Conservation (phyloP, 2,113 vertebrate species). For the Marcusenius ussheri region DNA sequence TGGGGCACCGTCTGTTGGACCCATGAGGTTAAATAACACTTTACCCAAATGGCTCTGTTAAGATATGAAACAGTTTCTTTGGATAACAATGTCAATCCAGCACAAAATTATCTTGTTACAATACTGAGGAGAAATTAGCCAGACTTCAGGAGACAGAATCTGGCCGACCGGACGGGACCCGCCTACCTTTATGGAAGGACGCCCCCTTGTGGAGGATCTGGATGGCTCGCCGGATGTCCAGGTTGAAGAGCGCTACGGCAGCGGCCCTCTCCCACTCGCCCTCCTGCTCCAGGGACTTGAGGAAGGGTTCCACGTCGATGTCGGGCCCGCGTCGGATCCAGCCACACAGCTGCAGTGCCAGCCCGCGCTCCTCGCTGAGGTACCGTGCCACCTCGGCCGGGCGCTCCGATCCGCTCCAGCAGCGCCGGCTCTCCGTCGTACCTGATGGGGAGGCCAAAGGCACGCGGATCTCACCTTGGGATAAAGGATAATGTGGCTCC, state of each 20-base stretch:
- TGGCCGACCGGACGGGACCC: background rate
- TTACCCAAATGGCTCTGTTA: background rate
- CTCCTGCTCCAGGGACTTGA: slow-evolving; percentile 84
- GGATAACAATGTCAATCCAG: background rate
- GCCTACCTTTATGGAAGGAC: slow-evolving; percentile 75
- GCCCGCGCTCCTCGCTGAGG: slow-evolving; percentile 82
- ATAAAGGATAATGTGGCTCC: background rate
- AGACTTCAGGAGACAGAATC: background rate
- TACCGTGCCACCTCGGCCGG: slow-evolving; percentile 77
- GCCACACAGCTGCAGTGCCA: slow-evolving; percentile 89
- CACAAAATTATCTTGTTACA: background rate
- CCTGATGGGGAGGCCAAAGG: slow-evolving; percentile 52
- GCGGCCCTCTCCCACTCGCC: slow-evolving; percentile 91
- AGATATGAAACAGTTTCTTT: background rate
- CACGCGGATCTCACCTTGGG: background rate
- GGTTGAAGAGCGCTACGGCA: slow-evolving; percentile 90
- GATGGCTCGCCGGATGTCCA: slow-evolving; percentile 90
- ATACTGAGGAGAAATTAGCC: background rate
- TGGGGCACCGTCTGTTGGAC: background rate
- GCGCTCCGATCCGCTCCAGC: slow-evolving; percentile 82
- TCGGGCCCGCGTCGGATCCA: slow-evolving; percentile 87
- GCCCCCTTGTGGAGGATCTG: slow-evolving; percentile 95
- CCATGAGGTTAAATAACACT: background rate
- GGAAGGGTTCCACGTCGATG: slow-evolving; percentile 80
- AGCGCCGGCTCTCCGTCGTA: slow-evolving; percentile 76